Percentiles rank a stretch among this genome's conserved stretches.
phyloP scores from a whole-genome alignment of 2,797 vertebrate species.

The Xiphophorus birchmanni region DNA sequence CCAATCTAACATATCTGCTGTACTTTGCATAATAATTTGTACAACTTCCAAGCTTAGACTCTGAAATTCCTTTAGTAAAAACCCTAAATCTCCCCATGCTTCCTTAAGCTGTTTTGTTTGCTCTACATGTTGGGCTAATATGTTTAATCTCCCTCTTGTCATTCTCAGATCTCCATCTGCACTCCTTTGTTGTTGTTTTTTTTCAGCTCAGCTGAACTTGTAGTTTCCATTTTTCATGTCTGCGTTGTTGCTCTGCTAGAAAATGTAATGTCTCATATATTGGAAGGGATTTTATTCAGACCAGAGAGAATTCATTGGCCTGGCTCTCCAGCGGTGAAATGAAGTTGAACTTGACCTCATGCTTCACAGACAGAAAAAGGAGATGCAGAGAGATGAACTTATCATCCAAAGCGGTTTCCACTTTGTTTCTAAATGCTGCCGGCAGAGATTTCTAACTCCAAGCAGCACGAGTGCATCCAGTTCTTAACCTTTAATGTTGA shows the following conservation, averaged over 20 bases:
- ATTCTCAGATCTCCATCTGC: not conserved
- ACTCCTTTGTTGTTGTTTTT: not conserved
- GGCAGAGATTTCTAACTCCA: slow-evolving; percentile 11
- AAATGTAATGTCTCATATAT: slow-evolving; percentile 44
- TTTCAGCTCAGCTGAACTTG: slow-evolving; percentile 14
- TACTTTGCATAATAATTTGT: not conserved
- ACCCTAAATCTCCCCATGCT: not conserved
- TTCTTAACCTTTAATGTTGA: slow-evolving; percentile 26
- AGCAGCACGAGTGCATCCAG: slow-evolving; percentile 1
- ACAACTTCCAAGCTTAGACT: not conserved
- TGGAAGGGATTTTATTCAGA: slow-evolving; percentile 44
- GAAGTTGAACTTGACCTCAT: slow-evolving; percentile 49
- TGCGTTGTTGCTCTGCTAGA: slow-evolving; percentile 24
- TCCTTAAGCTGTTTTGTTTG: not conserved
- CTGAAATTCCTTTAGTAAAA: not conserved
- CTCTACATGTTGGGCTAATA: not conserved
- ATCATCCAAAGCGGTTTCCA: slow-evolving; percentile 4
- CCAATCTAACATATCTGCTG: not conserved
- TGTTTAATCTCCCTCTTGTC: not conserved
- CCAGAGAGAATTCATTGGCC: slow-evolving; percentile 16
- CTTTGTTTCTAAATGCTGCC: not conserved
- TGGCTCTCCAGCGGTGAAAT: slow-evolving; percentile 21
- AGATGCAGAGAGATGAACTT: slow-evolving; percentile 23
- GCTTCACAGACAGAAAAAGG: slow-evolving; percentile 24
- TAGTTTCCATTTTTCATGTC: slow-evolving; percentile 28